These are phyloP conservation scores for Pelosia muscerda DNA, from an alignment of 2,888 invertebrate species.

Conservation along the genomic window DNA sequence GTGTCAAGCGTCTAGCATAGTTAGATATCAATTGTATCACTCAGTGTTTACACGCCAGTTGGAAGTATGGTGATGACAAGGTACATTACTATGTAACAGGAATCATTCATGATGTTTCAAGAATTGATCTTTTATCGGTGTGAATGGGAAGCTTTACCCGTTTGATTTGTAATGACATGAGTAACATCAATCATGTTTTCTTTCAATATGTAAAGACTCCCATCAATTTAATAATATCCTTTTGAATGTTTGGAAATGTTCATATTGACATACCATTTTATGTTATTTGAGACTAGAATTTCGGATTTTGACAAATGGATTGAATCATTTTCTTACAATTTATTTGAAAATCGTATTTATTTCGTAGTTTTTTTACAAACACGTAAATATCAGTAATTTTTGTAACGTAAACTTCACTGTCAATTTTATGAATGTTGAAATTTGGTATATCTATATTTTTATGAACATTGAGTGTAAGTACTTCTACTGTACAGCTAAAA, in stretches of 20 bases:
- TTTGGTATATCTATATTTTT: no score
- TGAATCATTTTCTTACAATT: neutral
- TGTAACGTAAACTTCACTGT: neutral
- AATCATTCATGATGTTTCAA: slow-evolving; percentile 10
- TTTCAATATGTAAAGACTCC: slow-evolving; percentile 6
- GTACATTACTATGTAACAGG: slow-evolving; percentile 17
- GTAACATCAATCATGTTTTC: slow-evolving; percentile 1
- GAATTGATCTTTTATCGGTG: neutral
- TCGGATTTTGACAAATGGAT: neutral
- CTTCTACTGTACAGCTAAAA: neutral
- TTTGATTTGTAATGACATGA: neutral
- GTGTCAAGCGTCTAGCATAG: slow-evolving; percentile 51
- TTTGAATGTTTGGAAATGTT: slow-evolving; percentile 4
- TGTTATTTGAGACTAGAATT: neutral
- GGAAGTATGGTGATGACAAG: slow-evolving; percentile 26
- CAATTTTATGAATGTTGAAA: neutral
- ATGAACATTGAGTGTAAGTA: no score
- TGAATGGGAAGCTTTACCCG: neutral
- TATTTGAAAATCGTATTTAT: neutral
- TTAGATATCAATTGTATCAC: slow-evolving; percentile 60
- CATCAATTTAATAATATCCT: slow-evolving; percentile 17
- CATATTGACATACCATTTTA: slow-evolving; percentile 4
- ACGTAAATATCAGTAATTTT: neutral
- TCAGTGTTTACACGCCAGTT: slow-evolving; percentile 41
- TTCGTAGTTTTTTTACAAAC: neutral